Evolutionary conservation across 2,888 invertebrate genomes (phyloP).

Genomic region (Petrolisthes cinctipes): DNA sequence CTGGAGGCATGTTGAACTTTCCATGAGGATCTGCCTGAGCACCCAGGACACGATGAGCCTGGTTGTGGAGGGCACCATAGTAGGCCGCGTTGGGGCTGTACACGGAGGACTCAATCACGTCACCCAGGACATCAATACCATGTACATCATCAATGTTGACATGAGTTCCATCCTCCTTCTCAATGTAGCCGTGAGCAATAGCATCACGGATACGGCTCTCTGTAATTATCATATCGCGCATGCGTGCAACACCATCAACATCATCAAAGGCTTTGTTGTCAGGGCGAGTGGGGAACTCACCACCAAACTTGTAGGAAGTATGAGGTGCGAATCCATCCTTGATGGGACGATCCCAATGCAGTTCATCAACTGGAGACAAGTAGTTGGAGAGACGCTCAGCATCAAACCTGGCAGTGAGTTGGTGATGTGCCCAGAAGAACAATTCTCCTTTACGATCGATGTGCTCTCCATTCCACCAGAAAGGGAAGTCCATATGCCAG

Average conservation of each 20-base stretch:
- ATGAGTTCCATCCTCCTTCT: conserved; percentile 55
- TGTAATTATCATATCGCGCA: conserved; percentile 68
- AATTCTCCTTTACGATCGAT: conserved; percentile 68
- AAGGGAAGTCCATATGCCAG: conserved; percentile 64
- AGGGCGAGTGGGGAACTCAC: conserved; percentile 70
- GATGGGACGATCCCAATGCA: conserved; percentile 66
- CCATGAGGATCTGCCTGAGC: conserved; percentile 67
- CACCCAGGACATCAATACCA: conserved; percentile 66
- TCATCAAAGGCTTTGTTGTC: conserved; percentile 67
- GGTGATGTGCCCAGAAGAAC: conserved; percentile 75
- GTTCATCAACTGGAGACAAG: conserved; percentile 66
- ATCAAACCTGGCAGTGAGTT: conserved; percentile 73
- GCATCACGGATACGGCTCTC: conserved; percentile 75
- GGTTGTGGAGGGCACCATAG: conserved; percentile 68
- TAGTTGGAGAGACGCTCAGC: conserved; percentile 79
- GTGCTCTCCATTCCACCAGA: conserved; percentile 59
- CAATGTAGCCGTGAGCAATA: conserved; percentile 74
- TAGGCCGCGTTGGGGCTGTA: conserved; percentile 66
- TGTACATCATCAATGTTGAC: conserved; percentile 62
- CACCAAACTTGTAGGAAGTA: conserved; percentile 76
- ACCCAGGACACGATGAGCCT: conserved; percentile 67
- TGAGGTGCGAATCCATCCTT: conserved; percentile 75
- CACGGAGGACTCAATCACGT: conserved; percentile 66
- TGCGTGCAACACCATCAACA: conserved; percentile 65
- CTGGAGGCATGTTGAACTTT: conserved; percentile 67